Conservation (phyloP, 2,113 vertebrate genomes). For the Oryctolagus cuniculus region mOryCun1.1 NC_091453.1:21179501-21180000, state of each 20-base stretch:
- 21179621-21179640: neutral
- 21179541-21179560: slow-evolving; percentile 13
- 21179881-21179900: neutral
- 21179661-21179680: neutral
- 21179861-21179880: neutral
- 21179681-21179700: neutral
- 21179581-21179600: slow-evolving; percentile 9
- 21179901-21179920: slow-evolving; percentile 28
- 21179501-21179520: slow-evolving; percentile 24
- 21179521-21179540: neutral
- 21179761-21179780: neutral
- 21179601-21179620: neutral
- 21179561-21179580: slow-evolving; percentile 26
- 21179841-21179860: slow-evolving; percentile 21
- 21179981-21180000: neutral
- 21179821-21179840: neutral
- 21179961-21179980: neutral
- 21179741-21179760: neutral
- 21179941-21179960: slow-evolving; percentile 17
- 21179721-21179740: neutral
- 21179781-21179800: slow-evolving; percentile 18
- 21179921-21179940: slow-evolving; percentile 17
- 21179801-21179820: slow-evolving; percentile 26
- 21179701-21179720: neutral
- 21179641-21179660: slow-evolving; percentile 19